A percentile compares a stretch with the other conserved stretches of the same genome.
phyloP scores from a whole-genome alignment of 2,888 invertebrate species.

The Bhutanitis thaidina region DNA sequence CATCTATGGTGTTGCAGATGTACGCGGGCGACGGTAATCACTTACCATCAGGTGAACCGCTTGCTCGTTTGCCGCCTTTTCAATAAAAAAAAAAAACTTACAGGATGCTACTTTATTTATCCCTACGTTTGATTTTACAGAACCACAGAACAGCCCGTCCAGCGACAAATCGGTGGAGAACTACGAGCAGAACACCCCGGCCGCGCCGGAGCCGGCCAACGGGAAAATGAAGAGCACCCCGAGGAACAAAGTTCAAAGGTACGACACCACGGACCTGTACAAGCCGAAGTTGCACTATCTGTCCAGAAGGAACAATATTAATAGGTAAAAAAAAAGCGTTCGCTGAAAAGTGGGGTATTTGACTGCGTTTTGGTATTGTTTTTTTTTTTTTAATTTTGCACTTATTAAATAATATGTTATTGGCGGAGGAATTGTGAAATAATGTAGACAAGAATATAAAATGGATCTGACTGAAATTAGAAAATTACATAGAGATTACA shows the following conservation, averaged over 20 bases:
- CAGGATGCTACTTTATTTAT: no score
- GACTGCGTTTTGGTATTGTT: not conserved
- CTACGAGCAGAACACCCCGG: conserved; percentile 53
- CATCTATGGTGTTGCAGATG: no score
- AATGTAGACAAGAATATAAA: no score
- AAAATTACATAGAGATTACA: no score
- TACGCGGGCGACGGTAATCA: no score
- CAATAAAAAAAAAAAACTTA: no score
- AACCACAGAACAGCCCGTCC: conserved; percentile 64
- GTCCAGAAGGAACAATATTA: conserved; percentile 60
- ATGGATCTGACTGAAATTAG: no score
- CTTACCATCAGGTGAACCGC: no score
- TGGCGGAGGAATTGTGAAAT: no score
- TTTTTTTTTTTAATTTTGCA: not conserved
- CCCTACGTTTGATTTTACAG: no score
- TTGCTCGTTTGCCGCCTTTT: no score
- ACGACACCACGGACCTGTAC: conserved; percentile 65
- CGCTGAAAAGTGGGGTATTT: not conserved
- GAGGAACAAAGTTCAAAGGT: conserved; percentile 55
- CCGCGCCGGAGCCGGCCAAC: conserved; percentile 36
- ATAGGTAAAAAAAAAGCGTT: not conserved
- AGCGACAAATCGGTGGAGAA: conserved; percentile 75
- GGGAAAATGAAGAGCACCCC: conserved; percentile 48
- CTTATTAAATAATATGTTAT: not conserved
- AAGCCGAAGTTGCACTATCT: conserved; percentile 69